Base-by-base conservation (phyloP, 2,888 invertebrate species). In the Caenorhabditis zanzibari region DNA sequence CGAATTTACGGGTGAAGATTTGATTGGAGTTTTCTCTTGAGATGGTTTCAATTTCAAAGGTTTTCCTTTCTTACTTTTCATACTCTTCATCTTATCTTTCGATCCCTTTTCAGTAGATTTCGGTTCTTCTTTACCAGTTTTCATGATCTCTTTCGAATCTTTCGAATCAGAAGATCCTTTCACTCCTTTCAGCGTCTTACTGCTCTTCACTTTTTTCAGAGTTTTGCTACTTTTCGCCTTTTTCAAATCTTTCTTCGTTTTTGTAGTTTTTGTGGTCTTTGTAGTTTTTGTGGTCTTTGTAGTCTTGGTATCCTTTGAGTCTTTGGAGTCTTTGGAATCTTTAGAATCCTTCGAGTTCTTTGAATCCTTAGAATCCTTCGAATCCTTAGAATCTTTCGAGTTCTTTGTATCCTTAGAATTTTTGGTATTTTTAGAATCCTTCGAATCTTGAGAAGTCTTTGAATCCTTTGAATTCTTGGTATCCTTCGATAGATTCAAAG, bases 401-500 rank as follows among this genome's bases (percentile, higher is more conserved):
- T 59, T 19, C 22, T 59, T 59, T 6, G 59, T 32, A 59, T 59
- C 38, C 12, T 59, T 59, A 12, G 59, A 38, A 32, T 59, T 22
- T 38, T 59, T 59, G 0, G 12, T 22, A 16, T 59, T n/a, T 38
- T 59, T 59, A 2, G 22, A 22, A 22, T 38, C 38, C n/a, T 58
- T 58, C 6, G 56, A 32, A 32, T 28, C 24, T n/a, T 58, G 14
- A 5, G 56, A 24, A 32, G 14, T 14, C n/a, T 58, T 58, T 0
- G 56, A 32, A 58, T 58, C 32, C 28, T 58, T 58, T 7, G 32
- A 58, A 58, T 58, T 28, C 49, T 66, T 66, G 28, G 63, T 44
- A 63, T 66, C 49, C 66, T 66, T 66, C 49, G 66, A 49, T 10
- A 41, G 16, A 41, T 64, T 64, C 63, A 44, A 26, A 4, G 63